Evolutionary conservation across 2,888 invertebrate genomes (phyloP).

Genomic region (Deilephila porcellus): DNA sequence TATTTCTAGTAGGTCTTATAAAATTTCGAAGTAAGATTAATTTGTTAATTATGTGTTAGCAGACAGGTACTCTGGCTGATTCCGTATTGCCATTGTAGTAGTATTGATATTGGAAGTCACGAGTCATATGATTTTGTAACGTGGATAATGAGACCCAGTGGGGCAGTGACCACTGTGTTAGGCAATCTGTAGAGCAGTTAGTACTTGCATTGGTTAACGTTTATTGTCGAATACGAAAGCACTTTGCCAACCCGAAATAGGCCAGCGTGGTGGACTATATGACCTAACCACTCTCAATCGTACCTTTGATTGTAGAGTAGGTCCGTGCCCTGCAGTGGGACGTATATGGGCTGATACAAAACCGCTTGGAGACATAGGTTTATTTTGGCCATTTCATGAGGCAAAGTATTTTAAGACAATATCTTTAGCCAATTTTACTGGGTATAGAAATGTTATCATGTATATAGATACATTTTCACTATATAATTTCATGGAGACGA

Average conservation of each 20-base stretch:
- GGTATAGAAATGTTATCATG: too few species aligned
- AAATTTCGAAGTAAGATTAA: not conserved
- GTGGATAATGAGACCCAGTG: not conserved
- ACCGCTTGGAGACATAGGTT: not conserved
- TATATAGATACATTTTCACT: too few species aligned
- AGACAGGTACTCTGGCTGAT: not conserved
- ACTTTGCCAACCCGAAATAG: not conserved
- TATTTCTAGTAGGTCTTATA: too few species aligned
- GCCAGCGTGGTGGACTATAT: too few species aligned
- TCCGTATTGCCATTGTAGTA: not conserved
- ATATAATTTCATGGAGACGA: too few species aligned
- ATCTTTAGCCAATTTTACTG: too few species aligned
- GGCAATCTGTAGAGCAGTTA: not conserved
- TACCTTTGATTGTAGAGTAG: too few species aligned
- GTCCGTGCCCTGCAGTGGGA: too few species aligned
- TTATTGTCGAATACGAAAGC: not conserved
- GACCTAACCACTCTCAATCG: too few species aligned
- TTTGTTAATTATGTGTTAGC: not conserved
- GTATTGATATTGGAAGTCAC: not conserved
- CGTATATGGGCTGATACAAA: not conserved
- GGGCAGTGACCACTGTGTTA: not conserved
- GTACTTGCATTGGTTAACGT: not conserved
- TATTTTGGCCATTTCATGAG: not conserved
- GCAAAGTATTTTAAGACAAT: too few species aligned
- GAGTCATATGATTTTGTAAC: slow-evolving; percentile 6